A percentile compares a stretch with the other conserved stretches of the same genome.
Conservation (phyloP, 2,888 invertebrate genomes). For the Abrostola triplasia region DNA sequence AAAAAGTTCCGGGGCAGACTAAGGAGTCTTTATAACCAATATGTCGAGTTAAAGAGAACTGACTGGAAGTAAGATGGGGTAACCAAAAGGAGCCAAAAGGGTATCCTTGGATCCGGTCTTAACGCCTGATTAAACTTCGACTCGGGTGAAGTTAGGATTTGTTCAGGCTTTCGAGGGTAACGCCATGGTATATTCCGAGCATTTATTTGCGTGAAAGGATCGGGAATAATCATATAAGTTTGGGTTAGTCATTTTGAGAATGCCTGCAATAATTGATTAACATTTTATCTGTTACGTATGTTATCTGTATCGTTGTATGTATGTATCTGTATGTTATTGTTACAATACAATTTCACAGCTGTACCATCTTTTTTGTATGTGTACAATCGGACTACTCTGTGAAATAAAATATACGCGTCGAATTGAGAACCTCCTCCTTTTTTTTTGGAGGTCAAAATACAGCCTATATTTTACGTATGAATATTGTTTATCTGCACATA, state of each 20-base stretch:
- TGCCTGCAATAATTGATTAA: not conserved
- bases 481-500: no score
- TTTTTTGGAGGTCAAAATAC: no score
- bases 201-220: slow-evolving; percentile 15
- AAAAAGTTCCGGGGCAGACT: slow-evolving; percentile 3
- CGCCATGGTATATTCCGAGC: slow-evolving; percentile 17
- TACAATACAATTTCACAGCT: no score
- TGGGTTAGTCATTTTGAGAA: not conserved
- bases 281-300: no score
- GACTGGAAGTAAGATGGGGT: slow-evolving; percentile 23
- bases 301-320: no score
- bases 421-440: no score
- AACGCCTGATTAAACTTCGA: slow-evolving; percentile 43
- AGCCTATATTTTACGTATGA: no score
- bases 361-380: no score
- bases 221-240: slow-evolving; percentile 19
- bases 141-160: slow-evolving; percentile 40
- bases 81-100: slow-evolving; percentile 33
- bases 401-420: no score
- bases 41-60: slow-evolving; percentile 21
- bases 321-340: no score
- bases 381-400: no score
- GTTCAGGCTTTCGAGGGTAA: slow-evolving; percentile 23
- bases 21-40: slow-evolving; percentile 6
- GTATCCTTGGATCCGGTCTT: slow-evolving; percentile 27